These are phyloP conservation scores for Drosophila ficusphila DNA, from an alignment of 1,140 invertebrate species.

Conservation along the genomic window DNA sequence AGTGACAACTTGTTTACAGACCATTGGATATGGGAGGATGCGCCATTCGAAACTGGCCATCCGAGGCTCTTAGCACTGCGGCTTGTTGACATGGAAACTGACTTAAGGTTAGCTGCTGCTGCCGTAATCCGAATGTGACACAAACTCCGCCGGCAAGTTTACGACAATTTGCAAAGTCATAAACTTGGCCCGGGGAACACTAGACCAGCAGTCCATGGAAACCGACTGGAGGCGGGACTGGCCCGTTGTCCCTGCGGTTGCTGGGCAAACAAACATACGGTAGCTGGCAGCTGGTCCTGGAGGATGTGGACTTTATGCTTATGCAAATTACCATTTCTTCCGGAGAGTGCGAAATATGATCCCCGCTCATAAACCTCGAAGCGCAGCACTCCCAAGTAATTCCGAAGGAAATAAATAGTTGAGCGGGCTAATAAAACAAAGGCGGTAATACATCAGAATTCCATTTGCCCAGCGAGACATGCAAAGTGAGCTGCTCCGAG, in stretches of 20 bases:
- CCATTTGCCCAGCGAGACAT: slow-evolving; percentile 61
- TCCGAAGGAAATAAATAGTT: slow-evolving; percentile 52
- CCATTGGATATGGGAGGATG: slow-evolving; percentile 52
- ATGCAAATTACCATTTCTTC: slow-evolving; percentile 70
- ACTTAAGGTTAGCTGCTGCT: slow-evolving; percentile 60
- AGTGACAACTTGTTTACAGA: slow-evolving; percentile 52
- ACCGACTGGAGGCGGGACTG: slow-evolving; percentile 1
- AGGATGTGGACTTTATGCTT: slow-evolving; percentile 73
- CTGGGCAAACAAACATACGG: slow-evolving; percentile 38
- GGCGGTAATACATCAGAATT: slow-evolving; percentile 64
- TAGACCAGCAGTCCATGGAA: slow-evolving; percentile 12
- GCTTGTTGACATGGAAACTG: slow-evolving; percentile 70
- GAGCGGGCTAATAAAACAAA: slow-evolving; percentile 52
- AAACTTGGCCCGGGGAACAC: slow-evolving; percentile 44
- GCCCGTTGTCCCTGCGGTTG: slow-evolving; percentile 28
- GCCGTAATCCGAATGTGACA: slow-evolving; percentile 50
- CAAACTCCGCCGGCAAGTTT: slow-evolving; percentile 69
- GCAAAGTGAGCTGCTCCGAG: slow-evolving; percentile 34
- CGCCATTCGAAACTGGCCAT: slow-evolving; percentile 33
- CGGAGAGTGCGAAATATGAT: slow-evolving; percentile 79
- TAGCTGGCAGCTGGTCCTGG: slow-evolving; percentile 32
- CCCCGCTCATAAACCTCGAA: slow-evolving; percentile 63
- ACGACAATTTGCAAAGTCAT: slow-evolving; percentile 64
- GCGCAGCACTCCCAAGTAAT: slow-evolving; percentile 31
- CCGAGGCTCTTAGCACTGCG: slow-evolving; percentile 39